phyloP scores from a whole-genome alignment of 2,113 vertebrate species.

The Oryzias woworae region DNA sequence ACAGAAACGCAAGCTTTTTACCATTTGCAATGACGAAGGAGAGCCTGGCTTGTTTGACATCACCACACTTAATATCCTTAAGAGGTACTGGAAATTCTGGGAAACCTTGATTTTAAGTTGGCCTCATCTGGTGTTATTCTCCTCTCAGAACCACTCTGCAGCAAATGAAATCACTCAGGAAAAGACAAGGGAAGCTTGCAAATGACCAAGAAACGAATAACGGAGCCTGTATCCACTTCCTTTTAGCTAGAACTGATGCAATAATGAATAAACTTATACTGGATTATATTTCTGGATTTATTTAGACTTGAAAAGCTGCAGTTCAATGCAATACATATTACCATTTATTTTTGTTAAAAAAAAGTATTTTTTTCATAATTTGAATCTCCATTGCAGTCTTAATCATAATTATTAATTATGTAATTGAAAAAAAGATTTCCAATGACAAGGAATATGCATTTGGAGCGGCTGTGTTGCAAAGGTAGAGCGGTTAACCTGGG shows the following conservation, averaged over 20 bases:
- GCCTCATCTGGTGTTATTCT: conserved; percentile 61
- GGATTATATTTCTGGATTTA: conserved; percentile 12
- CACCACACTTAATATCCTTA: conserved; percentile 48
- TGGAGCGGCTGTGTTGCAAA: too few species aligned
- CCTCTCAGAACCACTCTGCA: conserved; percentile 49
- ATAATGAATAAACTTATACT: conserved; percentile 23
- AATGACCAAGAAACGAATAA: conserved; percentile 57
- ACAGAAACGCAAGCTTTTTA: conserved; percentile 41
- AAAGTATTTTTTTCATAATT: too few species aligned
- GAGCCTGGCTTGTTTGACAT: conserved; percentile 38
- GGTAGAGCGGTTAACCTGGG: too few species aligned
- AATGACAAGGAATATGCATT: too few species aligned
- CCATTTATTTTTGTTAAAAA: background rate
- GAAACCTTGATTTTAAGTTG: conserved; percentile 51
- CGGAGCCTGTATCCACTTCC: conserved; percentile 48
- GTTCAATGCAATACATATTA: conserved; percentile 4
- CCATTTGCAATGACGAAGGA: conserved; percentile 26
- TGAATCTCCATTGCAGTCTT: background rate
- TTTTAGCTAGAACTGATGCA: conserved; percentile 23
- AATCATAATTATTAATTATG: background rate
- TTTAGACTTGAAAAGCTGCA: conserved; percentile 34
- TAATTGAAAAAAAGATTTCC: too few species aligned
- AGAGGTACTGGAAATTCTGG: conserved; percentile 39
- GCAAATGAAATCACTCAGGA: conserved; percentile 60
- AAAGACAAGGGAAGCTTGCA: conserved; percentile 57